phyloP scores from a whole-genome alignment of 2,113 vertebrate species.

The Piprites chloris region DNA sequence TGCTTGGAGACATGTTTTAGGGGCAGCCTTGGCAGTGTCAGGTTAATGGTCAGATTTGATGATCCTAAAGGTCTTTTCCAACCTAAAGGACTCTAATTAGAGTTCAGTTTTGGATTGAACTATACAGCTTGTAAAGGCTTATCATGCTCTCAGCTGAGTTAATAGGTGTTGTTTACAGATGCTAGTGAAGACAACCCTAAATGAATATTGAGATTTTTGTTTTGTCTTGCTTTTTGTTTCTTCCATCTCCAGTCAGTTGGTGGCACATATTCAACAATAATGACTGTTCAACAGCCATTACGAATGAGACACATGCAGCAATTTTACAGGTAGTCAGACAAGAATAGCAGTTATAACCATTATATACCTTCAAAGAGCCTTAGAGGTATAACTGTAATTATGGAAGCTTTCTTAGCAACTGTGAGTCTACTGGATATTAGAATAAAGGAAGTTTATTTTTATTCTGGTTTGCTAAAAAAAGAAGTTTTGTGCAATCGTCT shows the following conservation, averaged over 20 bases:
- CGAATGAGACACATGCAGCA: background rate
- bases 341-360: constrained; percentile 2
- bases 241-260: background rate
- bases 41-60: background rate
- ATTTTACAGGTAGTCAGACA: constrained; percentile 7
- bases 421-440: background rate
- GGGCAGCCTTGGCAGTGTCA: accelerated
- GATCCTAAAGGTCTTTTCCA: background rate
- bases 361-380: background rate
- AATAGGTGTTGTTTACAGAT: background rate
- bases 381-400: background rate
- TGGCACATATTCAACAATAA: background rate
- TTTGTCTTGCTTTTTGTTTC: background rate
- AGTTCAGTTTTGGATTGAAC: background rate
- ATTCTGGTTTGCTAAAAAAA: background rate
- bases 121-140: background rate
- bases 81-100: background rate
- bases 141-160: background rate
- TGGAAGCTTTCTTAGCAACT: background rate
- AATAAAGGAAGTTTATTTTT: constrained; percentile 5
- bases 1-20: accelerated
- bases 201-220: background rate
- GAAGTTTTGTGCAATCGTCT: background rate
- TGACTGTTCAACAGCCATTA: background rate
- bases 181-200: background rate